Percentiles rank a stretch among this genome's conserved stretches.
phyloP scores from a whole-genome alignment of 1,140 invertebrate species.

The Rhynchophorus ferrugineus region DNA sequence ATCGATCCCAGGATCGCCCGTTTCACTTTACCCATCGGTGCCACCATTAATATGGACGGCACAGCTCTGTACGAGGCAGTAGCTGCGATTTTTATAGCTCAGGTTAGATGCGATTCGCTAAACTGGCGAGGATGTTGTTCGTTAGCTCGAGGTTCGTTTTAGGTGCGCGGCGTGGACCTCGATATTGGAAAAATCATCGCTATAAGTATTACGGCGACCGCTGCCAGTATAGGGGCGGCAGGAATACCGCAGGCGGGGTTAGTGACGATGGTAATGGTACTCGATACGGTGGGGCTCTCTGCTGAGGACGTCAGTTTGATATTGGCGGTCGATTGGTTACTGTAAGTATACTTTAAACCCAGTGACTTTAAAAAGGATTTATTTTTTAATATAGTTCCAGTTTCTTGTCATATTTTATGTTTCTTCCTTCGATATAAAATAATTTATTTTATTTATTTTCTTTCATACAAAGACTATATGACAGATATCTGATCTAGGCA shows the following conservation, averaged over 20 bases:
- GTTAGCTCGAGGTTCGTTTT: background rate
- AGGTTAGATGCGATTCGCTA: conserved; percentile 43
- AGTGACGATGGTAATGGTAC: conserved; percentile 81
- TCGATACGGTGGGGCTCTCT: conserved; percentile 74
- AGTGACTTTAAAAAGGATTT: background rate
- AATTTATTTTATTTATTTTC: no score
- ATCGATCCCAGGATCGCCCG: conserved; percentile 68
- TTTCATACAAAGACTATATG: no score
- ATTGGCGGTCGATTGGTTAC: conserved; percentile 79
- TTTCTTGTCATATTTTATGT: background rate
- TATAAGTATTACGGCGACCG: conserved; percentile 71
- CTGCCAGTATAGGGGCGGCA: conserved; percentile 83
- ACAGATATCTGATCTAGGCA: no score
- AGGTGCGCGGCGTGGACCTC: conserved; percentile 48
- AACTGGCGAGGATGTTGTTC: background rate
- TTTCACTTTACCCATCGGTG: conserved; percentile 80
- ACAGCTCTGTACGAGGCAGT: conserved; percentile 80
- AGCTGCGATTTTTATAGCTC: conserved; percentile 77
- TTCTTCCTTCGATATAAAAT: no score
- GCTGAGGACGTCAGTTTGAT: conserved; percentile 75
- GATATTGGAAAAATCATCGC: conserved; percentile 53
- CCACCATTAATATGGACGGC: conserved; percentile 82
- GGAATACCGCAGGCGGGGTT: conserved; percentile 78
- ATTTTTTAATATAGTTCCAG: background rate
- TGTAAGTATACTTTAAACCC: conserved; percentile 63